phyloP scores from a whole-genome alignment of 1,140 invertebrate genomes.

The Ceratitis capitata region DNA sequence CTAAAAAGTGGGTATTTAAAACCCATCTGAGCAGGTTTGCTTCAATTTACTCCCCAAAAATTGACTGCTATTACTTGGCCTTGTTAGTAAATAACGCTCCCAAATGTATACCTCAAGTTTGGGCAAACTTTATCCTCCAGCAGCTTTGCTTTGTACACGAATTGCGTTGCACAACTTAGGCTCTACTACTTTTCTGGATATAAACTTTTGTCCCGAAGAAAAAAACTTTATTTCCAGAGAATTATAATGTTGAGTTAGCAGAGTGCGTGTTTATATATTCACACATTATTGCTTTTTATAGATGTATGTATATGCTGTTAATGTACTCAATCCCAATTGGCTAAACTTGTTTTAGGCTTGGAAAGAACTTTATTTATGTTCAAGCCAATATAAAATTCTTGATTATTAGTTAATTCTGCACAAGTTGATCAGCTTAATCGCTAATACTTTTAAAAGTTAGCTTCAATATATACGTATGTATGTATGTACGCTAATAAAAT shows the following conservation, averaged over 20 bases:
- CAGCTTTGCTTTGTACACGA: neutral
- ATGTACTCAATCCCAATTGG: neutral
- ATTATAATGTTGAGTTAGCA: neutral
- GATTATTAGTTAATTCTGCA: neutral
- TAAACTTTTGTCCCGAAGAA: neutral
- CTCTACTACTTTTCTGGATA: neutral
- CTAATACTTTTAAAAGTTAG: no score
- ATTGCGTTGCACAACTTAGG: neutral
- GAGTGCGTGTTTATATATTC: neutral
- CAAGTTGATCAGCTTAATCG: neutral
- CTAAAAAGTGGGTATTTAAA: no score
- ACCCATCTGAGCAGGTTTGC: no score
- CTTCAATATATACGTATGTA: no score
- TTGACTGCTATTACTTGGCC: no score
- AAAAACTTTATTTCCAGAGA: neutral
- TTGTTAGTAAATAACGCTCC: neutral
- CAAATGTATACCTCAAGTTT: neutral
- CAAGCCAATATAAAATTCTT: neutral
- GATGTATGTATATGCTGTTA: neutral
- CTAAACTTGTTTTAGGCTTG: neutral
- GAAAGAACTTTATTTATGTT: neutral
- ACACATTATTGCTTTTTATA: no score
- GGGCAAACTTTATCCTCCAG: neutral
- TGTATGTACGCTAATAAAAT: no score
- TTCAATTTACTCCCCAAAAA: no score